These are phyloP conservation scores for Apotomis capreana DNA, from an alignment of 2,888 invertebrate species.

Conservation along the genomic window DNA sequence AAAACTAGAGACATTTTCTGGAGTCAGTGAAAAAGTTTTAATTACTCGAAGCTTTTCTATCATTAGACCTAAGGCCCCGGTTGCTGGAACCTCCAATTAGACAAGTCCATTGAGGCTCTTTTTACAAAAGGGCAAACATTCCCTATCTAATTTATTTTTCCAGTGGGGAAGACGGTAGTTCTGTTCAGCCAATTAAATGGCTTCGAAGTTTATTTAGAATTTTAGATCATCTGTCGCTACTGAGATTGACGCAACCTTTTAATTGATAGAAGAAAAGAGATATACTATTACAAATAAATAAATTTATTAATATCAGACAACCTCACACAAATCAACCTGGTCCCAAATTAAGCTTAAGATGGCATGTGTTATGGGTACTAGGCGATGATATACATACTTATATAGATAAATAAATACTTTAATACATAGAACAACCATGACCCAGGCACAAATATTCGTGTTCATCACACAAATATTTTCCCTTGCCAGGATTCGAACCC, in stretches of 20 bases:
- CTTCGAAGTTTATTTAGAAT: not conserved
- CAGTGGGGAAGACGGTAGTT: not conserved
- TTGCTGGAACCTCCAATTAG: constrained; percentile 53
- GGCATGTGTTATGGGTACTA: too few relatives aligned
- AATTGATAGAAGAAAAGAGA: too few relatives aligned
- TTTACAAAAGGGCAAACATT: constrained; percentile 36
- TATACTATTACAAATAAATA: too few relatives aligned
- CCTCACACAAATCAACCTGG: too few relatives aligned
- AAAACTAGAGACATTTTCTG: constrained; percentile 30
- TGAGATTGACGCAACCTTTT: not conserved
- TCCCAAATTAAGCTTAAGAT: too few relatives aligned
- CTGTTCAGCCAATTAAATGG: constrained; percentile 1
- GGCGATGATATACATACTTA: too few relatives aligned
- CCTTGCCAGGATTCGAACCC: too few relatives aligned
- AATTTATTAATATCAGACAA: too few relatives aligned
- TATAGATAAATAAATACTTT: too few relatives aligned
- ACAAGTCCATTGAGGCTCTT: constrained; percentile 41
- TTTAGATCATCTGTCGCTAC: not conserved
- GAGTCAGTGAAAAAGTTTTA: constrained; percentile 53
- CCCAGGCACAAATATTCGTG: too few relatives aligned
- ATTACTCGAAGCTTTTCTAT: constrained; percentile 52
- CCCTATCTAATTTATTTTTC: constrained; percentile 22
- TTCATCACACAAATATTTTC: too few relatives aligned
- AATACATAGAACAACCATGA: too few relatives aligned
- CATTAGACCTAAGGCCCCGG: constrained; percentile 49